phyloP scores from a whole-genome alignment of 2,797 vertebrate species.

The Tapirus indicus region DNA sequence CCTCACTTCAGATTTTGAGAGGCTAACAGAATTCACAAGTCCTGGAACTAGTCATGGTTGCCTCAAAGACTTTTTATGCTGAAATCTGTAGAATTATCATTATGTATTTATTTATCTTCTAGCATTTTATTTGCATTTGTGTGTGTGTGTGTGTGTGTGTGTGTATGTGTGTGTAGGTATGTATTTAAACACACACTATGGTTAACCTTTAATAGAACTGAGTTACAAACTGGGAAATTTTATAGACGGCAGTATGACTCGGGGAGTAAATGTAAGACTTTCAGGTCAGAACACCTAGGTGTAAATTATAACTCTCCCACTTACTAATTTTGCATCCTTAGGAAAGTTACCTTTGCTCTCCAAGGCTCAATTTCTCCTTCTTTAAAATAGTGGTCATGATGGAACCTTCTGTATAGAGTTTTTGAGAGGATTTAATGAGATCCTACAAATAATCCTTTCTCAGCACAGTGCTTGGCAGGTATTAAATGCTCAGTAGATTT shows the following conservation, averaged over 20 bases:
- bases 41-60: neutral
- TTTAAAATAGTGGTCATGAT: neutral
- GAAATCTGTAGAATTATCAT: neutral
- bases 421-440: slow-evolving; percentile 16
- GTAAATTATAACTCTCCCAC: neutral
- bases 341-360: neutral
- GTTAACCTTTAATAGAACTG: neutral
- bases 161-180: neutral
- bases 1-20: slow-evolving; percentile 3
- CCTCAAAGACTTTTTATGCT: neutral
- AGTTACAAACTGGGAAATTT: neutral
- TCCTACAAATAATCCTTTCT: neutral
- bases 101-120: neutral
- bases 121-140: neutral
- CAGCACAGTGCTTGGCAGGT: neutral
- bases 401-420: neutral
- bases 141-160: rapidly evolving
- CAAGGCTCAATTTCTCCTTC: neutral
- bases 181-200: neutral
- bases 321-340: slow-evolving; percentile 54
- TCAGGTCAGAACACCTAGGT: neutral
- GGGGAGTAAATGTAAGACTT: neutral
- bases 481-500: neutral
- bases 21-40: neutral
- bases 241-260: neutral